phyloP scores from a whole-genome alignment of 2,888 invertebrate species.

The Clunio marinus region DNA sequence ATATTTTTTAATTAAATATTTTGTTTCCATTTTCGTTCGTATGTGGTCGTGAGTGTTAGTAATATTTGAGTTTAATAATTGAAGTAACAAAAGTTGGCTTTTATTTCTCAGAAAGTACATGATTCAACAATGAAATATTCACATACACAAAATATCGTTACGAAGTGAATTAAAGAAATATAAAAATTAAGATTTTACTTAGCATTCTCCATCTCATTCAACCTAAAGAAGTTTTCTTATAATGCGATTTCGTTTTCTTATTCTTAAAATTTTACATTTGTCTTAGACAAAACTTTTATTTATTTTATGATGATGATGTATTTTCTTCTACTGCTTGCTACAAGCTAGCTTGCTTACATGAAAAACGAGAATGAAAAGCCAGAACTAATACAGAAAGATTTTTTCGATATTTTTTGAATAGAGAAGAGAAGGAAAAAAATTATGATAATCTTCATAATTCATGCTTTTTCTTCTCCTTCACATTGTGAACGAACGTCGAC shows the following conservation, averaged over 20 bases:
- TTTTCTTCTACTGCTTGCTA: no score
- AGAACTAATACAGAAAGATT: conserved; percentile 23
- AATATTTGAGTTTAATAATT: no score
- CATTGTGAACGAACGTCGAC: neutral
- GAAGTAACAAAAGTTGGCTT: neutral
- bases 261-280: neutral
- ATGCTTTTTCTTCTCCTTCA: conserved; percentile 13
- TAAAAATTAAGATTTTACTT: neutral
- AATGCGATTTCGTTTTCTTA: neutral
- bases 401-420: conserved; percentile 10
- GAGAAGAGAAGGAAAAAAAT: conserved; percentile 16
- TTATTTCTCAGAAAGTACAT: neutral
- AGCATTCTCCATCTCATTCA: neutral
- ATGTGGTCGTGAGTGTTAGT: neutral
- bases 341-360: neutral
- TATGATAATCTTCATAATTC: conserved; percentile 33
- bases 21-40: conserved; percentile 11
- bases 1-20: conserved; percentile 36
- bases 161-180: neutral
- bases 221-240: no score
- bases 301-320: conserved; percentile 20
- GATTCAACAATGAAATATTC: neutral
- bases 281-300: conserved; percentile 9
- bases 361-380: conserved; percentile 6
- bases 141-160: neutral